Conservation (phyloP, 2,113 vertebrate species). For the Origma solitaria region DNA sequence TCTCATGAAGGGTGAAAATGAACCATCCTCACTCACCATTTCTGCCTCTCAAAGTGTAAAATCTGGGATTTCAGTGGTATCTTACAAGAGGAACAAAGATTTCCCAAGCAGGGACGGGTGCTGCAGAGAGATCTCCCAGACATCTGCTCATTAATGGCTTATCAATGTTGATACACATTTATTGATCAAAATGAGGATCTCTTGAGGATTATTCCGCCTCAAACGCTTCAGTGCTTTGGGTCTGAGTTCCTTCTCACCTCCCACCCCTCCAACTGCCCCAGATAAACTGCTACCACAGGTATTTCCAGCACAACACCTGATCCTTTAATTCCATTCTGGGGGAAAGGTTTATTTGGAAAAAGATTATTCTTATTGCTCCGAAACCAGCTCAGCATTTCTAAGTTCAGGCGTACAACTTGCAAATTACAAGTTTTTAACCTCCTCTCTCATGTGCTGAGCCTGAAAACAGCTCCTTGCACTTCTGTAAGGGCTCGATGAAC, state of each 20-base stretch:
- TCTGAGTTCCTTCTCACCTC: not conserved
- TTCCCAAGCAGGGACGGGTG: not conserved
- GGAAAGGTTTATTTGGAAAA: not conserved
- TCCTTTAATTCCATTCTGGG: not conserved
- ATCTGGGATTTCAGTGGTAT: not conserved
- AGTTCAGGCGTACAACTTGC: not conserved
- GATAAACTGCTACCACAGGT: not conserved
- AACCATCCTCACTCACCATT: not conserved
- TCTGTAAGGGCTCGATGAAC: not conserved
- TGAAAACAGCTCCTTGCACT: not conserved
- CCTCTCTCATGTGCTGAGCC: not conserved
- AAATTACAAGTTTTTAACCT: not conserved
- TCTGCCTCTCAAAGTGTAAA: not conserved
- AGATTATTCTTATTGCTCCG: not conserved
- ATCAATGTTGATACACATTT: not conserved
- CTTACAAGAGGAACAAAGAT: not conserved
- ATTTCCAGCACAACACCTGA: not conserved
- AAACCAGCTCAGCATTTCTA: constrained; percentile 21
- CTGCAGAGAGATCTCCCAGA: not conserved
- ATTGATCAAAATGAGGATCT: not conserved
- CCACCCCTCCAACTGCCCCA: not conserved
- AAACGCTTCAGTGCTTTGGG: not conserved
- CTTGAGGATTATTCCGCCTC: not conserved
- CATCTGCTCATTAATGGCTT: not conserved
- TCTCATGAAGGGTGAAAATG: not conserved